A percentile compares a stretch with the other conserved stretches of the same genome.
Evolutionary conservation across 2,888 invertebrate species (phyloP).

Genomic region (Selenia dentaria): DNA sequence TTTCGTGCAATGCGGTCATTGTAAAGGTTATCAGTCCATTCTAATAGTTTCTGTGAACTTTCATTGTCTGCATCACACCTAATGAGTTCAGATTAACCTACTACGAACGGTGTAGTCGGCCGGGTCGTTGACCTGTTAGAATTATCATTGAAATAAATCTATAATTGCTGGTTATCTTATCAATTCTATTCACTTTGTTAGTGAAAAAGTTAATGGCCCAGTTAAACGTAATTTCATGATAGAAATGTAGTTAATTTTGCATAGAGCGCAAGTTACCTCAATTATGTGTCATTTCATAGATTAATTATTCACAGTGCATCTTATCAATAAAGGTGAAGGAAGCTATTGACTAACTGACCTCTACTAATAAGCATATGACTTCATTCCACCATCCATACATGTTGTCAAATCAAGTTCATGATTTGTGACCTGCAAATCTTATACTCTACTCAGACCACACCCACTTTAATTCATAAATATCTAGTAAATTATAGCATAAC

Average conservation of each 20-base stretch:
- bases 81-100: constrained; percentile 20
- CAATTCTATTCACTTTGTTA: constrained; percentile 25
- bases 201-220: constrained; percentile 34
- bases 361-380: constrained; percentile 8
- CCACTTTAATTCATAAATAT: constrained; percentile 6
- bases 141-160: constrained; percentile 48
- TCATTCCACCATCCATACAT: constrained; percentile 2
- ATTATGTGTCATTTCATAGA: constrained; percentile 11
- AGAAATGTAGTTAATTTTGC: constrained; percentile 5
- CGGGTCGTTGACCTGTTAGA: constrained; percentile 55
- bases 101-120: constrained; percentile 25
- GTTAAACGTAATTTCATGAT: constrained; percentile 14
- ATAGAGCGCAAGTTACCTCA: no score
- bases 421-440: neutral
- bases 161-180: constrained; percentile 38
- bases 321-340: constrained; percentile 8
- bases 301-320: constrained; percentile 22
- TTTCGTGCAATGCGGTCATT: constrained; percentile 55
- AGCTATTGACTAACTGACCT: constrained; percentile 15
- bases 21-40: constrained; percentile 53
- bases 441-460: constrained; percentile 1
- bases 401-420: neutral
- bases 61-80: constrained; percentile 25
- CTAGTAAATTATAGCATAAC: neutral
- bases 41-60: constrained; percentile 28